These are phyloP conservation scores for Enteromius fasciolatus DNA, from an alignment of 2,797 vertebrate species.

Conservation along the genomic window DNA sequence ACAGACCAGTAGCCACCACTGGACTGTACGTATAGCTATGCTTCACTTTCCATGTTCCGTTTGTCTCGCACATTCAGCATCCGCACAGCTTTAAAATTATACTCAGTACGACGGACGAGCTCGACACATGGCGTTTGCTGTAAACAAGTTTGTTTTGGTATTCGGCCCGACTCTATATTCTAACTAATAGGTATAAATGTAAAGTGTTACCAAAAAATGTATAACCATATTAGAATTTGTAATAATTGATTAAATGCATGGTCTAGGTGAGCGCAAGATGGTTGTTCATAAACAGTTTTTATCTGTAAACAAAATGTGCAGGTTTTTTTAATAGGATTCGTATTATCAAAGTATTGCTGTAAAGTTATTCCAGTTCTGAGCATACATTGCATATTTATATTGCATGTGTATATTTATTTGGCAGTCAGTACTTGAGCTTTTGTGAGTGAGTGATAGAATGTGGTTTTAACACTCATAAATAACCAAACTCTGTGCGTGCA, in stretches of 20 bases:
- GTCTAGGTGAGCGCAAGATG: background rate
- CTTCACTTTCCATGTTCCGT: no score
- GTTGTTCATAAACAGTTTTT: background rate
- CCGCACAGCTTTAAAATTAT: no score
- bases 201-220: background rate
- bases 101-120: no score
- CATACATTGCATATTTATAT: background rate
- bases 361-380: background rate
- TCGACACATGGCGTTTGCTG: no score
- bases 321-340: background rate
- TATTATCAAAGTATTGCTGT: background rate
- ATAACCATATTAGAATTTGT: background rate
- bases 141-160: no score
- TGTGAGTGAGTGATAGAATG: background rate
- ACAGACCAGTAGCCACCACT: no score
- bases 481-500: background rate
- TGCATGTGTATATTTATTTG: background rate
- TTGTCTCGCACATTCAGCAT: no score
- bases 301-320: no score
- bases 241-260: background rate
- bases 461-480: background rate
- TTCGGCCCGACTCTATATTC: no score
- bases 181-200: no score
- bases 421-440: background rate
- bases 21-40: background rate